Percentiles rank a stretch among this genome's conserved stretches.
phyloP scores from a whole-genome alignment of 2,888 invertebrate species.

The Lycia hirtaria region DNA sequence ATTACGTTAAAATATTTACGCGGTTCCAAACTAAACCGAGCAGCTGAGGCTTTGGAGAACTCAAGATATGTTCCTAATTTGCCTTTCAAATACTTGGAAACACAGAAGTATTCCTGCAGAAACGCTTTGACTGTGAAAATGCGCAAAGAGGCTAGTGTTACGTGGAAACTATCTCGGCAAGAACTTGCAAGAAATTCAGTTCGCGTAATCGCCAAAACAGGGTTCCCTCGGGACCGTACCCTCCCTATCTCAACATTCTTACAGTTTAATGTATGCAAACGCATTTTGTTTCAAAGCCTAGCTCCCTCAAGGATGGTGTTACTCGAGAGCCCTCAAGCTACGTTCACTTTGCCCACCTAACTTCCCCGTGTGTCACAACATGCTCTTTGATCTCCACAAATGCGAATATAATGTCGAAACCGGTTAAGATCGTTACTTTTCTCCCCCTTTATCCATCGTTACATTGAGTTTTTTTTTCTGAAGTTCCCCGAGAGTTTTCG shows the following conservation, averaged over 20 bases:
- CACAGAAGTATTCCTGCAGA: slow-evolving; percentile 73
- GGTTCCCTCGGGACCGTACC: slow-evolving; percentile 72
- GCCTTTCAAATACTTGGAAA: slow-evolving; percentile 83
- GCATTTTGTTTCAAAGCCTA: slow-evolving; percentile 85
- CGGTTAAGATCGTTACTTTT: slow-evolving; percentile 73
- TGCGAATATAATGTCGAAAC: slow-evolving; percentile 82
- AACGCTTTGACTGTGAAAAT: slow-evolving; percentile 77
- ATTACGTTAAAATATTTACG: slow-evolving; percentile 73
- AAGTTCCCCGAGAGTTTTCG: slow-evolving; percentile 61
- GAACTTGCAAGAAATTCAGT: slow-evolving; percentile 78
- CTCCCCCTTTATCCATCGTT: slow-evolving; percentile 65
- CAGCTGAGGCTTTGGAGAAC: slow-evolving; percentile 55
- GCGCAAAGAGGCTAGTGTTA: slow-evolving; percentile 77
- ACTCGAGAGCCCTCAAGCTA: slow-evolving; percentile 74
- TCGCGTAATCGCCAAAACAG: slow-evolving; percentile 84
- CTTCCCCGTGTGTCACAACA: slow-evolving; percentile 78
- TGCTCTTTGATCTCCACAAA: slow-evolving; percentile 83
- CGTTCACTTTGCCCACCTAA: slow-evolving; percentile 68
- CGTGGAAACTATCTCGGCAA: slow-evolving; percentile 80
- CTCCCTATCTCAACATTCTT: slow-evolving; percentile 84
- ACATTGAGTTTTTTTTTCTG: slow-evolving; percentile 52
- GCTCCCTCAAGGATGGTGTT: slow-evolving; percentile 80
- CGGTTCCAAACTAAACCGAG: slow-evolving; percentile 52
- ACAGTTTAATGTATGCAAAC: slow-evolving; percentile 86
- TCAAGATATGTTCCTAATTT: slow-evolving; percentile 78